Conservation (phyloP, 2,797 vertebrate species). For the Alcedo atthis region DNA sequence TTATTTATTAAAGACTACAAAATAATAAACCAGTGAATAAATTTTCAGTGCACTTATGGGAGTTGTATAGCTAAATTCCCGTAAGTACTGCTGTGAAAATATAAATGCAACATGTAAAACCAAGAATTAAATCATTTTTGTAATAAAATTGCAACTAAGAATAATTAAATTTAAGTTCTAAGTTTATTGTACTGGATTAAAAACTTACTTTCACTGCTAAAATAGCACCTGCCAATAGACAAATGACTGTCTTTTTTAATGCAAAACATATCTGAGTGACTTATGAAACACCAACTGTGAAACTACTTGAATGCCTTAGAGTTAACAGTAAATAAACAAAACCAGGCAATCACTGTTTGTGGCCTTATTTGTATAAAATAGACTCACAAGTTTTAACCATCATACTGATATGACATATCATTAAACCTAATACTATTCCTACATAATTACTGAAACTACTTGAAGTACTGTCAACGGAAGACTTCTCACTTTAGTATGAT, state of each 20-base stretch:
- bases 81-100: background rate
- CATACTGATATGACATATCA: background rate
- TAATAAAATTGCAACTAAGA: conserved; percentile 10
- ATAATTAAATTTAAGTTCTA: background rate
- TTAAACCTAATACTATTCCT: background rate
- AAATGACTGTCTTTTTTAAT: background rate
- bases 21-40: conserved; percentile 25
- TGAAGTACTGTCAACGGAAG: background rate
- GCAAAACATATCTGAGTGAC: background rate
- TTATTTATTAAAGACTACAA: conserved; percentile 49
- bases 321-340: background rate
- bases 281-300: background rate
- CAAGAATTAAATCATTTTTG: background rate
- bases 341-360: background rate
- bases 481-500: background rate
- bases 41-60: conserved; percentile 31
- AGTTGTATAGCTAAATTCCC: background rate
- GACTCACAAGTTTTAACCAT: background rate
- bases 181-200: background rate
- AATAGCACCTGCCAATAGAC: background rate
- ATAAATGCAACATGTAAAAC: background rate
- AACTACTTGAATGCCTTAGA: background rate
- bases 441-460: background rate
- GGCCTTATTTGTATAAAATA: background rate
- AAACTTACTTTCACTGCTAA: background rate